Evolutionary conservation across 2,888 invertebrate species (phyloP), one percentile per base, ranked within the genome.

Genomic region (Syrphus vitripennis): DNA sequence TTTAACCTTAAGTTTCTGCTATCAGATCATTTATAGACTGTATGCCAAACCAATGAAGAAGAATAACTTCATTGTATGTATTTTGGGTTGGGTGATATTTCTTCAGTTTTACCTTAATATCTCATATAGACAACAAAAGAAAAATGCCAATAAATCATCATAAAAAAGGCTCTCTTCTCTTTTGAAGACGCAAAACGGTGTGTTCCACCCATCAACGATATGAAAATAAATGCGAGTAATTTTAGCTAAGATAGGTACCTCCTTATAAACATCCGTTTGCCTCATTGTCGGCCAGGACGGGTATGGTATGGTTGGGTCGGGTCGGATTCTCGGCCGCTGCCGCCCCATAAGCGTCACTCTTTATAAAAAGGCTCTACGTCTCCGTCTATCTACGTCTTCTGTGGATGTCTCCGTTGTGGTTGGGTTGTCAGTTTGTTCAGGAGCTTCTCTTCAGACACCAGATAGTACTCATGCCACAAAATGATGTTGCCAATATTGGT

Each of bases 141-240:
- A 57, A 42, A 72, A 34, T 40, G 26, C 40, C 40, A 16, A 79
- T 79, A 83, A 74, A 74, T 83, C 79, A 83, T 83, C 74, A 79
- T 83, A 72, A 75, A 72, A 75, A 67, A 69, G 67, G 69, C 37
- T 26, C 78, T 82, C 74, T 55, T 63, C 37, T 26, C 78, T 82
- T 69, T 55, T 63, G 65, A 82, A 67, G 72, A 69, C 42, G 69
- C 53, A 74, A 79, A 67, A 69, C 53, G 37, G 42, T 59, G 42
- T 59, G 79, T 83, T 79, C 69, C 79, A 79, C 79, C 79, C 78
- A 79, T 79, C 74, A 61, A 63, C 79, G 55, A 74, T 83, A 83
- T 74, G 72, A 83, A 79, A 83, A 83, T 83, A 83, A 83, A 83
- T 83, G 83, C 74, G 79, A 74, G 74, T 79, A 83, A 83, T 83